These are phyloP conservation scores for Bombus turneri DNA, from an alignment of 1,140 invertebrate species.

Conservation along the genomic window DNA sequence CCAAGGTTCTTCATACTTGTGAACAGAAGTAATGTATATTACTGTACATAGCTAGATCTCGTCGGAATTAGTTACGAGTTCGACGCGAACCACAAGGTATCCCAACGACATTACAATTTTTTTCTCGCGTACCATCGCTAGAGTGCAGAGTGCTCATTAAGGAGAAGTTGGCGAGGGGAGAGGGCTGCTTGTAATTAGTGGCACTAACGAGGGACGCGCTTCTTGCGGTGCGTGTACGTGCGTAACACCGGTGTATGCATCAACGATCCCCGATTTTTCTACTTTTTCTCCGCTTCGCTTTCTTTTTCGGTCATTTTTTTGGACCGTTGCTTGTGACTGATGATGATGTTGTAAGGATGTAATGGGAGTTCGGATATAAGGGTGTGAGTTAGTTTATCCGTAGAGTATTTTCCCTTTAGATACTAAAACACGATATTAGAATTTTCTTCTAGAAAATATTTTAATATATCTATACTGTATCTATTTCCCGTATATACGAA, in stretches of 20 bases:
- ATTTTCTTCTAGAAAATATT: too few species aligned
- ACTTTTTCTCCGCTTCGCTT: background rate
- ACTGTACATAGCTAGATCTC: background rate
- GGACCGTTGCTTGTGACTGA: background rate
- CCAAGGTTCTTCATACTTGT: too few species aligned
- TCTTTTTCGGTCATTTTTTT: background rate
- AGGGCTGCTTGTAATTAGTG: slow-evolving; percentile 73
- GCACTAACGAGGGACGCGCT: slow-evolving; percentile 76
- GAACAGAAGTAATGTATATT: too few species aligned
- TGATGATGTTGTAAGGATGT: background rate
- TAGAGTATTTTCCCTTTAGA: background rate
- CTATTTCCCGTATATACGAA: too few species aligned
- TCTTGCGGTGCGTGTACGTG: slow-evolving; percentile 67
- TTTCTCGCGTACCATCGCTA: slow-evolving; percentile 57
- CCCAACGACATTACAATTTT: slow-evolving; percentile 59
- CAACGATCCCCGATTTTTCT: slow-evolving; percentile 40
- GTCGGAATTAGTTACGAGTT: background rate
- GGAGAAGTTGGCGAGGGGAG: slow-evolving; percentile 36
- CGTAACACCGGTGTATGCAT: slow-evolving; percentile 54
- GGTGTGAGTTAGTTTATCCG: background rate
- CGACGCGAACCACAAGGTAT: slow-evolving; percentile 24
- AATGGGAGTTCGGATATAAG: background rate
- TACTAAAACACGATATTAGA: too few species aligned
- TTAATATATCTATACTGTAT: too few species aligned
- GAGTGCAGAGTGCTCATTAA: slow-evolving; percentile 64